Base-by-base conservation (phyloP, 2,797 vertebrate species). In the Sylvilagus floridanus region DNA sequence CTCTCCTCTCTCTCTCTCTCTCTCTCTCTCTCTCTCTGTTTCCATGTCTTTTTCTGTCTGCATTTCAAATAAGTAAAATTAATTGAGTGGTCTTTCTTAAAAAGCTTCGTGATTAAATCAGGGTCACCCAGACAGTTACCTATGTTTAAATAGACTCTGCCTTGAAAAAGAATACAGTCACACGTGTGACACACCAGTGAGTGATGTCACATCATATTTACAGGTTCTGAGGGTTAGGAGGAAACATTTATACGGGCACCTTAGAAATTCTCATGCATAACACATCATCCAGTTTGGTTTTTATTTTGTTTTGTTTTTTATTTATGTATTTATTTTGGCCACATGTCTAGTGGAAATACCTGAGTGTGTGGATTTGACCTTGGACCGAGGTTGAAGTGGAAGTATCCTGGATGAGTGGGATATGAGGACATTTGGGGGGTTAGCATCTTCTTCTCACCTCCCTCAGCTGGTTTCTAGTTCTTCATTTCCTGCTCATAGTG, bases 351-450 rank as follows among this genome's bases (percentile, higher is more conserved):
- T 98, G 50, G 98, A 98, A 96, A 99, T 97, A 89, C 97, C 98
- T 85, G 98, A 98, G 86, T 98, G 98, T 95, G 97, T 98, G 92
- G 97, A 98, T 90, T 99, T 98, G 95, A 98, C 98, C 96, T 98
- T 98, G 98, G 98, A 95, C 98, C 98, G 92, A 99, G 98, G 76
- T 99, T 98, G 75, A 98, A 98, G 92, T 98, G 99, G 97, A 99
- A 98, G 97, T 97, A 99, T 98, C 35, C 98, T 98, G 97, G 98
- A 98, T 94, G 54, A 57, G 19, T 21, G 83, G 37, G 14, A 19
- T 12, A 77, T 71, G 98, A 94, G 98, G 98, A 97, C 98, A 98
- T 96, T 98, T 98, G 98, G 98, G 0, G 98, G 98, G 60, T 98
- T 98, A 65, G 98, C 98, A 90, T 98, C 98, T 98, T 98, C 94